These are phyloP conservation scores for Euwallacea similis DNA, from an alignment of 1,140 invertebrate species.

Conservation along the genomic window DNA sequence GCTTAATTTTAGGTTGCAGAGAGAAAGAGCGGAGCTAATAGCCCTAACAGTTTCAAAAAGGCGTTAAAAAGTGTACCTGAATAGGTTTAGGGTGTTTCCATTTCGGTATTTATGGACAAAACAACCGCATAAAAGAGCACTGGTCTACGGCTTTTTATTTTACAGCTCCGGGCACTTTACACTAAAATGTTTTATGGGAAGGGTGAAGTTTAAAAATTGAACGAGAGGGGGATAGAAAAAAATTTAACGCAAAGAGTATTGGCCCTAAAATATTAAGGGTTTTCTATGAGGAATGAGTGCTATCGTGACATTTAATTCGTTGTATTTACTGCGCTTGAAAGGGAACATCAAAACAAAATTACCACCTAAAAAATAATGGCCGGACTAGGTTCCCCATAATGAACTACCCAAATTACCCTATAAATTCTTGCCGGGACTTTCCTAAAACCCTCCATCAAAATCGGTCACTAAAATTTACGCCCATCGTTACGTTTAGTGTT, in stretches of 20 bases:
- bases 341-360: not conserved
- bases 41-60: slow-evolving; percentile 17
- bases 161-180: not conserved
- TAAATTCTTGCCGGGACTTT: not conserved
- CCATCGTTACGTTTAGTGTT: not conserved
- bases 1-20: slow-evolving; percentile 17
- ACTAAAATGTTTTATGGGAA: not conserved
- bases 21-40: slow-evolving; percentile 10
- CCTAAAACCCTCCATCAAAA: not conserved
- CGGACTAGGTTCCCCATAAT: not conserved
- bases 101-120: slow-evolving; percentile 9
- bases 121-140: not conserved
- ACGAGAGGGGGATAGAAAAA: no score
- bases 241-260: no score
- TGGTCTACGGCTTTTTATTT: slow-evolving; percentile 12
- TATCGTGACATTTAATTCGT: no score
- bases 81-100: slow-evolving; percentile 15
- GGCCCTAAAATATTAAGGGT: no score
- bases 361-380: not conserved
- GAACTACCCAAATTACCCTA: slow-evolving; percentile 1
- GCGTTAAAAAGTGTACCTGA: slow-evolving; percentile 25
- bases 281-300: no score
- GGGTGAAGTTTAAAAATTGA: no score
- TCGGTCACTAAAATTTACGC: not conserved
- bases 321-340: not conserved